phyloP scores from a whole-genome alignment of 2,888 invertebrate genomes.

The Cordilura impudica region DNA sequence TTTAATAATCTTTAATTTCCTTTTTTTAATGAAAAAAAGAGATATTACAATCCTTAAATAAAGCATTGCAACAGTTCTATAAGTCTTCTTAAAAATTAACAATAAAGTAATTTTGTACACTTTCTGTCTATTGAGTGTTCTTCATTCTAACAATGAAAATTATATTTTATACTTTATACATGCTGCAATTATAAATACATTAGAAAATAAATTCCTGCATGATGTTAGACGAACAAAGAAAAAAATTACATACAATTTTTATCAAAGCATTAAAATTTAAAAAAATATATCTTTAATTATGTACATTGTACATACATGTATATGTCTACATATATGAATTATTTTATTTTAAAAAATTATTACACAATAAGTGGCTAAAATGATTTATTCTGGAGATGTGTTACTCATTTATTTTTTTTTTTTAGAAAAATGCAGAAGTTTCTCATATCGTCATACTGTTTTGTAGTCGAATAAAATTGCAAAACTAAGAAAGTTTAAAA shows the following conservation, averaged over 20 bases:
- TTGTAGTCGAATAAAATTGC: too few relatives aligned
- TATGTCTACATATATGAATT: too few relatives aligned
- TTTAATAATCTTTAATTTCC: constrained; percentile 58
- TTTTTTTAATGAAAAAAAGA: constrained; percentile 47
- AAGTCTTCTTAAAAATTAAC: not conserved
- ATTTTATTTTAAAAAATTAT: too few relatives aligned
- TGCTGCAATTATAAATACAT: not conserved
- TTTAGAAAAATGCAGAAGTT: too few relatives aligned
- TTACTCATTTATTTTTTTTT: too few relatives aligned
- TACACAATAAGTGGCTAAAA: too few relatives aligned
- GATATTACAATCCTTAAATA: not conserved
- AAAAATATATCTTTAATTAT: not conserved
- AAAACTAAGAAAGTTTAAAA: too few relatives aligned
- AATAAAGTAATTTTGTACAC: constrained; percentile 45
- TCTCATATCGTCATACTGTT: too few relatives aligned
- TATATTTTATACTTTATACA: constrained; percentile 4
- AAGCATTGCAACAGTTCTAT: not conserved
- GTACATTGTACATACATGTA: too few relatives aligned
- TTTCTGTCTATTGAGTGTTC: constrained; percentile 1
- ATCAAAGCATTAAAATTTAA: not conserved
- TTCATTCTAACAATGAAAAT: constrained; percentile 44
- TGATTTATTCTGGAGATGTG: too few relatives aligned
- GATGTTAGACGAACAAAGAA: not conserved
- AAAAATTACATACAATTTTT: not conserved
- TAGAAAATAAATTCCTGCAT: not conserved